phyloP scores from a whole-genome alignment of 2,797 vertebrate genomes.

The Neostethus bicornis region DNA sequence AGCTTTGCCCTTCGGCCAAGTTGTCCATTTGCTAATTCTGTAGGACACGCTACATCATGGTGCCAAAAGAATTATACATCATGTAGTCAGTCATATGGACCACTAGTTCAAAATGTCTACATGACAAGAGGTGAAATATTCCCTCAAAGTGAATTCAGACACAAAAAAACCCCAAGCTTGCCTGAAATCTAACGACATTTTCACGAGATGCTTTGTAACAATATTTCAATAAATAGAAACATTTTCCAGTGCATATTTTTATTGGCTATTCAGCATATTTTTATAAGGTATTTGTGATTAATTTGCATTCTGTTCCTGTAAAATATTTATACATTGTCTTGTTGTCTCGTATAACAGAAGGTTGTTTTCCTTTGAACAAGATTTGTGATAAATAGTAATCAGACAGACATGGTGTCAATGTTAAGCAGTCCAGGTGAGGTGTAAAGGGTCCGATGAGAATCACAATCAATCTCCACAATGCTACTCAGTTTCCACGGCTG shows the following conservation, averaged over 20 bases:
- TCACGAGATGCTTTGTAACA: conserved; percentile 32
- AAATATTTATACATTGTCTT: conserved; percentile 33
- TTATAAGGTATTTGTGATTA: conserved; percentile 25
- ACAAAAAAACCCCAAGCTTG: conserved; percentile 30
- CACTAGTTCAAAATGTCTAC: conserved; percentile 37
- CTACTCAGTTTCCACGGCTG: conserved; percentile 21
- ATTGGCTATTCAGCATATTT: conserved; percentile 43
- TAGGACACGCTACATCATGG: conserved; percentile 5
- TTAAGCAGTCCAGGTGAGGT: conserved; percentile 12
- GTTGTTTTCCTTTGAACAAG: conserved; percentile 27
- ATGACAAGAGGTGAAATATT: conserved; percentile 45
- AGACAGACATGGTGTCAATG: conserved; percentile 28
- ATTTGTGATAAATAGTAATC: conserved; percentile 51
- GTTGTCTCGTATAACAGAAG: conserved; percentile 35
- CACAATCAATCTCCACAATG: conserved; percentile 33
- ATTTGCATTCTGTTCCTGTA: conserved; percentile 44
- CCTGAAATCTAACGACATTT: conserved; percentile 42
- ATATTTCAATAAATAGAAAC: conserved; percentile 50
- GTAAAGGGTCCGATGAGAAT: conserved; percentile 16
- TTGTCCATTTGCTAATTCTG: conserved; percentile 11
- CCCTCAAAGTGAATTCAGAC: conserved; percentile 40
- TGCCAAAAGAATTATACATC: conserved; percentile 21
- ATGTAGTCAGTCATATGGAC: conserved; percentile 30
- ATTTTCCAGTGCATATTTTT: conserved; percentile 68
- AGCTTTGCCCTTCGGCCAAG: conserved; percentile 9